Conservation (phyloP, 2,113 vertebrate genomes). For the Xiphophorus couchianus region DNA sequence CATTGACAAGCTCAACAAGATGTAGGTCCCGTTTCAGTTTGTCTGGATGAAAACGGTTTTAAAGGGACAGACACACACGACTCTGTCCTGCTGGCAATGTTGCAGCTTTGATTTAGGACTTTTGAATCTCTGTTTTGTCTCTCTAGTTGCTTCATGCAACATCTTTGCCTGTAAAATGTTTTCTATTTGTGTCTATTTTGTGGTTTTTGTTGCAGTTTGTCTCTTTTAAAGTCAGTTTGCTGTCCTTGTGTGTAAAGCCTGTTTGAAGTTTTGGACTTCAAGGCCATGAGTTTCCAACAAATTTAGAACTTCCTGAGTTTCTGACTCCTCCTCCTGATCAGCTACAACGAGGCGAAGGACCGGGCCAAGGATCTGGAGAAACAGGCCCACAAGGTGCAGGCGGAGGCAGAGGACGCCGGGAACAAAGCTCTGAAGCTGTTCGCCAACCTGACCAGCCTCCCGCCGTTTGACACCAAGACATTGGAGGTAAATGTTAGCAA, state of each 20-base stretch:
- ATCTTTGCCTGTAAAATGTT: too few relatives aligned
- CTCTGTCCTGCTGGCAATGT: too few relatives aligned
- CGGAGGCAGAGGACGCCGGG: slow-evolving; percentile 89
- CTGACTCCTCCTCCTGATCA: slow-evolving; percentile 48
- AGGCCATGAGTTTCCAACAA: too few relatives aligned
- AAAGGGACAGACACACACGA: too few relatives aligned
- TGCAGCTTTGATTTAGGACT: too few relatives aligned
- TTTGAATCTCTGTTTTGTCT: too few relatives aligned
- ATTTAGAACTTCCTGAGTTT: not conserved
- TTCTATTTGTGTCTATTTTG: too few relatives aligned
- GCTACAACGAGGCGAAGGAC: slow-evolving; percentile 91
- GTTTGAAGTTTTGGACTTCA: not conserved
- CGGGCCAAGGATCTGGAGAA: slow-evolving; percentile 92
- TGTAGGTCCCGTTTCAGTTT: slow-evolving; percentile 79
- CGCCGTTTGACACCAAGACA: slow-evolving; percentile 81
- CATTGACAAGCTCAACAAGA: slow-evolving; percentile 92
- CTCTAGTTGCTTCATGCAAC: too few relatives aligned
- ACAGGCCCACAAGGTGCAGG: slow-evolving; percentile 88
- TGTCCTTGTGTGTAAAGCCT: not conserved
- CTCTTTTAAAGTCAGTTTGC: not conserved
- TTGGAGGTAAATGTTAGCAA: slow-evolving; percentile 82
- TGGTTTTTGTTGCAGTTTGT: not conserved
- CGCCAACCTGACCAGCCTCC: slow-evolving; percentile 89
- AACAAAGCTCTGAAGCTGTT: slow-evolving; percentile 91
- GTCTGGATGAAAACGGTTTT: not conserved